Conservation (phyloP, 2,113 vertebrate genomes). For the Siphamia tubifer region DNA sequence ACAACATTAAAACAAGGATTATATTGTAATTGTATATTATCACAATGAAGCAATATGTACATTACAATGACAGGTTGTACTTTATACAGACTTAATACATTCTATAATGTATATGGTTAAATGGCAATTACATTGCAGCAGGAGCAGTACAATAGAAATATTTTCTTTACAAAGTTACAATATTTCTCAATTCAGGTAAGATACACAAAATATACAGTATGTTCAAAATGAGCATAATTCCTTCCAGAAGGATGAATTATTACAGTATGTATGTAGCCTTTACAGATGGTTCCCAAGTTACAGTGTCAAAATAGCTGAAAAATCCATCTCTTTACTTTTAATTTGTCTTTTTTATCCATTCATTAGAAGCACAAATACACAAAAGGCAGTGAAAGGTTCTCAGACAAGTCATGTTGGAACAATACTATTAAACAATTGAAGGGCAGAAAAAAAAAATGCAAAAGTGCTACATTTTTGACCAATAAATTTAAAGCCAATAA, state of each 20-base stretch:
- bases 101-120: constrained; percentile 29
- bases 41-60: constrained; percentile 54
- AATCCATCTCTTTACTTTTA: background rate
- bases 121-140: constrained; percentile 31
- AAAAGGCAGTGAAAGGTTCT: no score
- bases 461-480: no score
- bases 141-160: constrained; percentile 43
- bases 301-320: background rate
- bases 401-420: no score
- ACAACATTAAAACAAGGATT: constrained; percentile 11
- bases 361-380: no score
- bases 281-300: background rate
- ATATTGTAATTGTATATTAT: constrained; percentile 40
- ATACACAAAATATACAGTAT: constrained; percentile 52
- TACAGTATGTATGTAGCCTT: background rate
- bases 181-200: constrained; percentile 9
- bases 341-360: background rate
- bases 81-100: constrained; percentile 56
- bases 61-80: constrained; percentile 41
- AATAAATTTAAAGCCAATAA: no score
- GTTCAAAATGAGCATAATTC: constrained; percentile 8
- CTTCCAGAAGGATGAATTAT: constrained; percentile 3
- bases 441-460: no score
- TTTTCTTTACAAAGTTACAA: constrained; percentile 46
- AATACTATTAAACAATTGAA: no score